phyloP scores from a whole-genome alignment of 2,797 vertebrate species.

The Sebastes kiyomatsui region DNA sequence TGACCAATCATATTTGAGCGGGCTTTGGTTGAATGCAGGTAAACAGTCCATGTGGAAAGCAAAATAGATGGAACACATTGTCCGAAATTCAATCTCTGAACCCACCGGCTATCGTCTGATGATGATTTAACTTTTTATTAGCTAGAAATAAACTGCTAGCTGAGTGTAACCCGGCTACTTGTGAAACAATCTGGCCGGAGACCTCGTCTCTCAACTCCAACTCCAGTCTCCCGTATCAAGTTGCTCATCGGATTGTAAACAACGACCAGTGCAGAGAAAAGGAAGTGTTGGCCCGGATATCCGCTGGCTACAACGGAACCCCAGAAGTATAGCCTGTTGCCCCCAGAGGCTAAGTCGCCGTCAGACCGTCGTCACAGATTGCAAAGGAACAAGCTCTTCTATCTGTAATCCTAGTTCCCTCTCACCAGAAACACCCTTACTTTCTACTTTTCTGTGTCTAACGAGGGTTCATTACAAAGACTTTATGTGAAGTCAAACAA shows the following conservation, averaged over 20 bases:
- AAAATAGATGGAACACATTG: too few species aligned
- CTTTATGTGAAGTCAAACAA: slow-evolving; percentile 10
- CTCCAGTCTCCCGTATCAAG: too few species aligned
- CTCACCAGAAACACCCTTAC: slow-evolving; percentile 19
- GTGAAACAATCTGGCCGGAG: too few species aligned
- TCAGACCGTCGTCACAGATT: neutral
- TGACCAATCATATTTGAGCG: neutral
- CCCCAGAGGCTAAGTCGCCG: neutral
- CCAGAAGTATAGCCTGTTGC: too few species aligned
- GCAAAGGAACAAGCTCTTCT: slow-evolving; percentile 33
- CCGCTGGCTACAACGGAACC: too few species aligned
- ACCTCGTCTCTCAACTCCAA: too few species aligned
- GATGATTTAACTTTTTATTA: neutral
- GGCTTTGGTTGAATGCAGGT: neutral
- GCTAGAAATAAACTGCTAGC: neutral
- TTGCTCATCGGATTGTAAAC: too few species aligned
- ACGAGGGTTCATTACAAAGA: slow-evolving; percentile 5
- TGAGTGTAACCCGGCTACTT: too few species aligned
- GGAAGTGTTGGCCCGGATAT: too few species aligned
- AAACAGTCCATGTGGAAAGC: too few species aligned
- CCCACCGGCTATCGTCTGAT: neutral
- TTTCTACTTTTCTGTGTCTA: slow-evolving; percentile 18
- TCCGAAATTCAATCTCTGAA: neutral
- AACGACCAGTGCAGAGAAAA: too few species aligned
- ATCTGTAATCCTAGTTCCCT: slow-evolving; percentile 51